A percentile compares a stretch with the other conserved stretches of the same genome.
Conservation (phyloP, 2,888 invertebrate genomes). For the Drosophila algonquin region DNA sequence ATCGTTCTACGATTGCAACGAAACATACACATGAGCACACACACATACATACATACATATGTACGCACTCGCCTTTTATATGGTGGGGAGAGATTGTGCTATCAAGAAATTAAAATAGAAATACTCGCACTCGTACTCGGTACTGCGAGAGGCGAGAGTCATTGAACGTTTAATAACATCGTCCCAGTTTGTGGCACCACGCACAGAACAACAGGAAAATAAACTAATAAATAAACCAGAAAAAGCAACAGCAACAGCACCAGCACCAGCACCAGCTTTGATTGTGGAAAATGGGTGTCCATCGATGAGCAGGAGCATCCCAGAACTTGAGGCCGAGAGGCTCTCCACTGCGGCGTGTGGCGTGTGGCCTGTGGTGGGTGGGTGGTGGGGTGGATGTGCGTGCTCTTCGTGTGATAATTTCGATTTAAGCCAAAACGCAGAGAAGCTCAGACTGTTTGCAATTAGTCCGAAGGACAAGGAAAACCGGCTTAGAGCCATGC, state of each 20-base stretch:
- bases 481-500: too few relatives aligned
- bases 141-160: constrained; percentile 51
- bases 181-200: constrained; percentile 54
- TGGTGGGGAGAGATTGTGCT: constrained; percentile 5
- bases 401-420: background rate
- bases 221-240: constrained; percentile 44
- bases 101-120: constrained; percentile 14
- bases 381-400: too few relatives aligned
- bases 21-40: constrained; percentile 2
- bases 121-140: background rate
- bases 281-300: background rate
- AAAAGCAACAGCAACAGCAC: too few relatives aligned
- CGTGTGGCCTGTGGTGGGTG: too few relatives aligned
- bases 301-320: too few relatives aligned
- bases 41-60: too few relatives aligned
- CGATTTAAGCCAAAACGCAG: background rate
- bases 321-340: too few relatives aligned
- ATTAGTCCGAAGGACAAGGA: background rate
- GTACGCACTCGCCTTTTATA: too few relatives aligned
- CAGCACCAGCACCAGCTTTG: constrained; percentile 30
- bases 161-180: constrained; percentile 70
- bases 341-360: too few relatives aligned
- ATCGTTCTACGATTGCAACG: background rate
- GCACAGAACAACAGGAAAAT: constrained; percentile 38
- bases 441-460: background rate